Evolutionary conservation across 2,888 invertebrate species (phyloP), one percentile per base, ranked within the genome.

Genomic region (Cryptocephalus primarius): DNA sequence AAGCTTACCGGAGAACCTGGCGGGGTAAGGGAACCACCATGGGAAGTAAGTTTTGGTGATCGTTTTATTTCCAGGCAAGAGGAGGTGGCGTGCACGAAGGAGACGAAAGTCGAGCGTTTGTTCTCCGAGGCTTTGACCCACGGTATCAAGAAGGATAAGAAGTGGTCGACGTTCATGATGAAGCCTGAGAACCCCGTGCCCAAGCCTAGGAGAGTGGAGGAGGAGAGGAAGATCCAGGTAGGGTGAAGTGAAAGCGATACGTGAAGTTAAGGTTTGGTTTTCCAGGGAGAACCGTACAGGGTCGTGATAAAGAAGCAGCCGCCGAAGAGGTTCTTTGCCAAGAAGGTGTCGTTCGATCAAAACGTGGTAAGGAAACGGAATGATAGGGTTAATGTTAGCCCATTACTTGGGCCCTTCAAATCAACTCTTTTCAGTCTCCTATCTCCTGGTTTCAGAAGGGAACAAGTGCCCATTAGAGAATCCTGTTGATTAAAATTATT

Each of bases 151-250:
- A 73, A 52, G 75, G 75, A 76, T 54, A 77, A 76, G 55, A 78
- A 79, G 55, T 83, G 80, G 74, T 85, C 88, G 4, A 85, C 84
- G 32, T 88, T 88, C 60, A 63, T 88, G 50, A 82, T 84, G 65
- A 84, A 82, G 58, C 88, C 88, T 0, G 75, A 79, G 55, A 71
- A 84, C 13, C 81, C 85, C 0, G 75, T 79, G 52, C 85, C 85
- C 0, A 58, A 57, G 42, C 62, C 68, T 1, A 66, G 66, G 40
- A 58, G 57, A 48, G 49, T 50, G 34, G 59, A 63, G 33, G 62
- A 68, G 51, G 54, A 48, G 44, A 55, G 55, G 43, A 62, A 63
- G 48, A 48, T 48, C 11, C 12, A 51, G 34, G 66, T 64, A 57
- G 32, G 22, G 6, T 22, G 2, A 22, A 22, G 22, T 22, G 22